Conservation (phyloP, 2,113 vertebrate genomes). For the Tenebrosternarchus preto region DNA sequence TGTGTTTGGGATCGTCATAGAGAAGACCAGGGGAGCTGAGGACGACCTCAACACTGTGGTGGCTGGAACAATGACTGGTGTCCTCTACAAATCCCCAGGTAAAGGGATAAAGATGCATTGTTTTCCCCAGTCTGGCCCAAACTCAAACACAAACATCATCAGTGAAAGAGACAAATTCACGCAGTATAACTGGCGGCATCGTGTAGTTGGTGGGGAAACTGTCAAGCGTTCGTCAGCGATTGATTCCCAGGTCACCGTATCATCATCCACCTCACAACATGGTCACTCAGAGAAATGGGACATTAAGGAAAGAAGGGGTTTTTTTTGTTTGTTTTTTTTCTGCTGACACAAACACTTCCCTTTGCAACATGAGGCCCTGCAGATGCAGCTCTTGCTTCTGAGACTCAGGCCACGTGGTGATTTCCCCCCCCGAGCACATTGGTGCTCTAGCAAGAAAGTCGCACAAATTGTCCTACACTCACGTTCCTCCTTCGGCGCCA, state of each 20-base stretch:
- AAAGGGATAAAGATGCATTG: conserved; percentile 2
- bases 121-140: neutral
- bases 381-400: too few species aligned
- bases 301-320: too few species aligned
- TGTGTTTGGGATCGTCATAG: conserved; percentile 85
- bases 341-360: too few species aligned
- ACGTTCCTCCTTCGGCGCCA: too few species aligned
- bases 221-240: neutral
- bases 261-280: too few species aligned
- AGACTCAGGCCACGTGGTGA: too few species aligned
- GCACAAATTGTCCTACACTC: too few species aligned
- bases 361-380: neutral
- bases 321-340: too few species aligned
- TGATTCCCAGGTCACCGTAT: neutral
- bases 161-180: neutral
- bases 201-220: neutral
- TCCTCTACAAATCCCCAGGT: conserved; percentile 88
- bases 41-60: conserved; percentile 87
- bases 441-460: too few species aligned
- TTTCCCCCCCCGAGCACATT: too few species aligned
- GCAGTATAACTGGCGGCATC: neutral
- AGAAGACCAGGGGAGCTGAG: conserved; percentile 85
- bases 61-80: conserved; percentile 84
- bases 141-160: too few species aligned
- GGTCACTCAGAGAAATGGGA: too few species aligned